These are phyloP conservation scores for Drosophila ananassae DNA, from an alignment of 1,140 invertebrate genomes.

Conservation along the genomic window DNA sequence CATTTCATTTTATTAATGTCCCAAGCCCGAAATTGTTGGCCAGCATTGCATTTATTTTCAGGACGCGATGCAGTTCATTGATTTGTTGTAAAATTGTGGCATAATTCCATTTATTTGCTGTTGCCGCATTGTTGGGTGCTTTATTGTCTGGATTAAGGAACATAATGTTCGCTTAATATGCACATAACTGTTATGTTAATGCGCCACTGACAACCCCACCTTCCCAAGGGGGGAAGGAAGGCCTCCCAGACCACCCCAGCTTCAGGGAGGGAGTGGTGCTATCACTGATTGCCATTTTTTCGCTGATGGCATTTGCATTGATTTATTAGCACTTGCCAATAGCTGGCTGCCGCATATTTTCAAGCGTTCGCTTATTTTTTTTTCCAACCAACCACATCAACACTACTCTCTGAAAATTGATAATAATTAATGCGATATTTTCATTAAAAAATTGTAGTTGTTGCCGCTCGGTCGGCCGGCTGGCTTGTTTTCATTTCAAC, in stretches of 20 bases:
- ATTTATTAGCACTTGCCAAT: constrained; percentile 66
- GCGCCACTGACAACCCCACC: constrained; percentile 5
- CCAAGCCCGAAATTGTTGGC: constrained; percentile 1
- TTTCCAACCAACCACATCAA: background rate
- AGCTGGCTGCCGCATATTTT: constrained; percentile 33
- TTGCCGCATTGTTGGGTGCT: constrained; percentile 36
- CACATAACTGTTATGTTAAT: constrained; percentile 60
- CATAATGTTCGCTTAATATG: constrained; percentile 68
- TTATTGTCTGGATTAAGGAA: constrained; percentile 69
- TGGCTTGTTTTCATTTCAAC: constrained; percentile 38
- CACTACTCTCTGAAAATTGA: constrained; percentile 24
- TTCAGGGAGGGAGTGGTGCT: constrained; percentile 6
- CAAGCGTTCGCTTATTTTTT: constrained; percentile 14
- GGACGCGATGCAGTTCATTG: constrained; percentile 29
- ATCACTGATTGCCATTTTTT: constrained; percentile 35
- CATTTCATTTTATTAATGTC: constrained; percentile 36
- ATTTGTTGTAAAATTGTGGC: constrained; percentile 48
- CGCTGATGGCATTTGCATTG: constrained; percentile 45
- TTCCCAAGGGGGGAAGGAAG: background rate
- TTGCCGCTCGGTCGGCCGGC: background rate
- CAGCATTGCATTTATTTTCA: constrained; percentile 15
- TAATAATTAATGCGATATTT: constrained; percentile 52
- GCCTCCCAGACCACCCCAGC: background rate
- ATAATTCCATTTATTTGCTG: constrained; percentile 48
- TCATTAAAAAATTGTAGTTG: constrained; percentile 48